A percentile compares a stretch with the other conserved stretches of the same genome.
Evolutionary conservation across 2,797 vertebrate genomes (phyloP).

Genomic region (Eulemur mongoz): DNA sequence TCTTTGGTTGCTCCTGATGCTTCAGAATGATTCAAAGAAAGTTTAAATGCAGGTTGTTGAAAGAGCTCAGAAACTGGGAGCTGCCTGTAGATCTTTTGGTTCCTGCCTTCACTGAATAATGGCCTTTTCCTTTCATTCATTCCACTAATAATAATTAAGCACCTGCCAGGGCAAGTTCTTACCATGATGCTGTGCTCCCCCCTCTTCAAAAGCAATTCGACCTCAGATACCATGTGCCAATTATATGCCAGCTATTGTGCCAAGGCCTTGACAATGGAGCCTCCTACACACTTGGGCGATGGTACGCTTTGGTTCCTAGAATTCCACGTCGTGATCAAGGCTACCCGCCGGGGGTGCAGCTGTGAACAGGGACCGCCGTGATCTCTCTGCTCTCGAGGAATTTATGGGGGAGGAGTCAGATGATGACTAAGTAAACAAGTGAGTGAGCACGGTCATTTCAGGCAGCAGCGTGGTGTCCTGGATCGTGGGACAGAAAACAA

Average conservation of each 20-base stretch:
- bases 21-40: neutral
- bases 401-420: neutral
- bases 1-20: neutral
- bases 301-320: neutral
- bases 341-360: neutral
- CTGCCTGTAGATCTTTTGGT: neutral
- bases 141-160: neutral
- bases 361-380: too few relatives aligned
- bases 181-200: neutral
- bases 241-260: neutral
- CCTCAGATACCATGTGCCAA: neutral
- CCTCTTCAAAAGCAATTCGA: neutral
- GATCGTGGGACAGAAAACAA: neutral
- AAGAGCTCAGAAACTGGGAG: neutral
- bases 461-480: neutral
- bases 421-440: neutral
- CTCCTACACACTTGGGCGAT: neutral
- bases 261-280: fast-evolving
- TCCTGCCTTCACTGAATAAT: neutral
- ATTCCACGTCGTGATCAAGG: neutral
- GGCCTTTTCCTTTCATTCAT: neutral
- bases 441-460: neutral
- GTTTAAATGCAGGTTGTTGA: neutral
- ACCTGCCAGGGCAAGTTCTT: neutral
- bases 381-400: neutral